Conservation (phyloP, 2,113 vertebrate species). For the Pica pica region DNA sequence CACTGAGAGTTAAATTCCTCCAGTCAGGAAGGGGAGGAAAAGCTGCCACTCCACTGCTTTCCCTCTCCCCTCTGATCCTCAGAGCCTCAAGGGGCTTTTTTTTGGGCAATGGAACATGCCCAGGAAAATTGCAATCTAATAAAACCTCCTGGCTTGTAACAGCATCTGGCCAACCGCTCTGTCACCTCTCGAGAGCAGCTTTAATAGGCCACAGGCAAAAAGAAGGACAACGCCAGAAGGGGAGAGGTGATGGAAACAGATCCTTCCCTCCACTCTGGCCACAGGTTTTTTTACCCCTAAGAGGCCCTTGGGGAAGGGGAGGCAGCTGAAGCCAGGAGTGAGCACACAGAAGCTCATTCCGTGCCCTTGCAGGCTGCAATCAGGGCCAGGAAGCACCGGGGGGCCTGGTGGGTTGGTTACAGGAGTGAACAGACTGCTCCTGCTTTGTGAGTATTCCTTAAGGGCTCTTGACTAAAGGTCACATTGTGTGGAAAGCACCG, state of each 20-base stretch:
- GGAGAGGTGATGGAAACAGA: not conserved
- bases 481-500: conserved; percentile 7
- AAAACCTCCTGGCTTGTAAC: not conserved
- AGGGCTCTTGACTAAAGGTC: conserved; percentile 51
- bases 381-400: conserved; percentile 3
- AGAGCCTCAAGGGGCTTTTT: not conserved
- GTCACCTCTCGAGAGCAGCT: not conserved
- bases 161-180: not conserved
- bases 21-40: not conserved
- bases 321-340: not conserved
- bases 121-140: not conserved
- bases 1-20: not conserved
- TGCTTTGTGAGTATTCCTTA: not conserved
- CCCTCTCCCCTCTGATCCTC: not conserved
- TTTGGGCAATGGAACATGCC: not conserved
- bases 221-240: not conserved
- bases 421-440: conserved; percentile 34
- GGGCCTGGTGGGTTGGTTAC: not conserved
- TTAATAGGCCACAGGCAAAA: not conserved
- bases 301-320: not conserved
- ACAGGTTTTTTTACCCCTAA: not conserved
- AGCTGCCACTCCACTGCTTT: not conserved
- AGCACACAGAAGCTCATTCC: not conserved
- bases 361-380: not conserved
- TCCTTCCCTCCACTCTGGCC: not conserved